Conservation (phyloP, 2,888 invertebrate species). For the Trachelus troglodyta region DNA sequence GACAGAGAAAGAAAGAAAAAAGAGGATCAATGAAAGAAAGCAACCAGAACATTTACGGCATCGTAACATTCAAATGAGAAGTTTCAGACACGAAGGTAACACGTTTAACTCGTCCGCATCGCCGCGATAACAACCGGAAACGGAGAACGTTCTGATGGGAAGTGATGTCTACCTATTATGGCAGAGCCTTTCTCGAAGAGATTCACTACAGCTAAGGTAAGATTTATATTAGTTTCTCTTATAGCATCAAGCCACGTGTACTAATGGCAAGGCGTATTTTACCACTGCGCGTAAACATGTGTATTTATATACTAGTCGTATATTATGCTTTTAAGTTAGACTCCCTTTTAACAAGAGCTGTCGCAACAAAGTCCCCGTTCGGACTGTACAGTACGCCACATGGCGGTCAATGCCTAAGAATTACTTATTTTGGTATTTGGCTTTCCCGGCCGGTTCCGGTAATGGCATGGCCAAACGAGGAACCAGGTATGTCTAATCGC, state of each 20-base stretch:
- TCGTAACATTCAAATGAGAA: conserved; percentile 5
- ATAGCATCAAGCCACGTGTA: background rate
- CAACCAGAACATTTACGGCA: background rate
- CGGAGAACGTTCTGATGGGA: conserved; percentile 18
- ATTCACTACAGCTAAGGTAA: conserved; percentile 60
- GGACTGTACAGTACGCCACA: background rate
- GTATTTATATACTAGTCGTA: background rate
- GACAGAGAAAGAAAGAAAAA: background rate
- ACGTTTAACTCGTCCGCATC: background rate
- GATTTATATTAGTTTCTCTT: background rate
- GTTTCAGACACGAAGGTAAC: background rate
- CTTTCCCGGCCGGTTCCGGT: background rate
- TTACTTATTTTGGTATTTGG: background rate
- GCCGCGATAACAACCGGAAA: conserved; percentile 2
- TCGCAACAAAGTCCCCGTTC: background rate
- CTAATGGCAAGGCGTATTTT: background rate
- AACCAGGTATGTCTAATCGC: background rate
- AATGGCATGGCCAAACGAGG: background rate
- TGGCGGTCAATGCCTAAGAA: background rate
- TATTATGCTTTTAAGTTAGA: background rate
- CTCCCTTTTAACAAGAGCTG: background rate
- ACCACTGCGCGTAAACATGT: background rate
- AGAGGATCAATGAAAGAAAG: background rate
- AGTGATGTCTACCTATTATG: conserved; percentile 62
- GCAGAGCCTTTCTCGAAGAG: conserved; percentile 60